Evolutionary conservation across 2,888 invertebrate genomes (phyloP).

Genomic region (Rhodophaea formosa): DNA sequence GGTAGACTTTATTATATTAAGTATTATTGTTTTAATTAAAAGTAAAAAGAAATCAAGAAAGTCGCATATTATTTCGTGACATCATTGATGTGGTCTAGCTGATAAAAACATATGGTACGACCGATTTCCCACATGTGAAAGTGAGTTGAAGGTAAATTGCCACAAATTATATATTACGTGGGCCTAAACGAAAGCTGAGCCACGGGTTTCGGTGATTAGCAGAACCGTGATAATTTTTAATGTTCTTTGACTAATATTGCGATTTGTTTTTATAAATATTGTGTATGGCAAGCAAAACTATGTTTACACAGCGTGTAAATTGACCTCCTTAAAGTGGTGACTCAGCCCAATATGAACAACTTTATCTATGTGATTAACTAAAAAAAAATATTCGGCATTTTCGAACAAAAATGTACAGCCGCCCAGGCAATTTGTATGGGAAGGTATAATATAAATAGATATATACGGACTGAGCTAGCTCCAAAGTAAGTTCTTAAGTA

Average conservation of each 20-base stretch:
- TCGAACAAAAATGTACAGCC: too few species aligned
- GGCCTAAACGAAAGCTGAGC: neutral
- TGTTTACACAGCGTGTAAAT: too few species aligned
- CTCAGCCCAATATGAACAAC: too few species aligned
- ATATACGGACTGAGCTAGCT: too few species aligned
- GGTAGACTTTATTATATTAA: too few species aligned
- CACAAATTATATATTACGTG: neutral
- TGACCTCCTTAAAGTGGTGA: too few species aligned
- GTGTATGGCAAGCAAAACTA: too few species aligned
- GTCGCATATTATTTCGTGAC: neutral
- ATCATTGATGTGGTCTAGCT: constrained; percentile 4
- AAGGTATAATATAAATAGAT: too few species aligned
- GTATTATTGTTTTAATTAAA: neutral
- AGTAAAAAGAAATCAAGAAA: neutral
- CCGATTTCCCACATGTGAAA: constrained; percentile 1
- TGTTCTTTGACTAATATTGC: neutral
- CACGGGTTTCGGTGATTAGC: neutral
- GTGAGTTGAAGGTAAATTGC: constrained; percentile 2
- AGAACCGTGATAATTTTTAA: neutral
- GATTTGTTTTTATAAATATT: neutral
- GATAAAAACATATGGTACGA: constrained; percentile 1
- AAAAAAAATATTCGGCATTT: too few species aligned
- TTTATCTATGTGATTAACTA: too few species aligned
- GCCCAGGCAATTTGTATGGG: too few species aligned
- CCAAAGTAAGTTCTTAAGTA: too few species aligned